Percentiles rank a stretch among this genome's conserved stretches.
These are phyloP conservation scores for Pilophorus perplexus DNA, from an alignment of 2,888 invertebrate species.

Conservation along the genomic window DNA sequence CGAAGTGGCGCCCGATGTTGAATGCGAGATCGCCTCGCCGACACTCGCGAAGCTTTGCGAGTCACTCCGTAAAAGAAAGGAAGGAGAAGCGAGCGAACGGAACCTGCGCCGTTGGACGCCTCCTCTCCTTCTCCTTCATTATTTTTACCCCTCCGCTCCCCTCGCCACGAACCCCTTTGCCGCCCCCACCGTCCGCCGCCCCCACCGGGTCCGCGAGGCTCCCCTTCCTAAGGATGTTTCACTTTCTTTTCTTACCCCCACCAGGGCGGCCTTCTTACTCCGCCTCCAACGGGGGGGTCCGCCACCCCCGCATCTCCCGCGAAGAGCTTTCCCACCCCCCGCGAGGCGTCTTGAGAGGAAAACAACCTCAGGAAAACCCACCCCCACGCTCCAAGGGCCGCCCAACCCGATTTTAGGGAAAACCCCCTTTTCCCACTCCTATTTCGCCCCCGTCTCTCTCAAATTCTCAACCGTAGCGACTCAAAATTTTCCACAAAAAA, in stretches of 20 bases:
- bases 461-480: too few relatives aligned
- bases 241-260: slow-evolving; percentile 41
- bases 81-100: slow-evolving; percentile 4
- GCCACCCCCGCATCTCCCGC: not conserved
- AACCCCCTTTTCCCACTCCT: slow-evolving; percentile 3
- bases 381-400: slow-evolving; percentile 10
- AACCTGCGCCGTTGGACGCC: slow-evolving; percentile 27
- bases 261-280: slow-evolving; percentile 18
- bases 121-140: slow-evolving; percentile 33
- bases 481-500: too few relatives aligned
- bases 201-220: too few relatives aligned
- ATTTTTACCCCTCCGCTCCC: slow-evolving; percentile 36
- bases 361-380: slow-evolving; percentile 27
- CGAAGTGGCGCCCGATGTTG: slow-evolving; percentile 24
- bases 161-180: not conserved
- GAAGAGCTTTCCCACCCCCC: slow-evolving; percentile 14
- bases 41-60: slow-evolving; percentile 7
- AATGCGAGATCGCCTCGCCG: slow-evolving; percentile 40
- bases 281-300: slow-evolving; percentile 10
- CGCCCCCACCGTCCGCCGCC: slow-evolving; percentile 22
- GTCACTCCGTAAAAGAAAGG: slow-evolving; percentile 7
- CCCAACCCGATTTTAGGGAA: slow-evolving; percentile 28
- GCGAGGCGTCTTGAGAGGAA: slow-evolving; percentile 24
- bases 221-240: slow-evolving; percentile 29
- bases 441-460: not conserved